Percentiles rank a stretch among this genome's conserved stretches.
Conservation (phyloP, 2,113 vertebrate species). For the Erythrolamprus reginae region DNA sequence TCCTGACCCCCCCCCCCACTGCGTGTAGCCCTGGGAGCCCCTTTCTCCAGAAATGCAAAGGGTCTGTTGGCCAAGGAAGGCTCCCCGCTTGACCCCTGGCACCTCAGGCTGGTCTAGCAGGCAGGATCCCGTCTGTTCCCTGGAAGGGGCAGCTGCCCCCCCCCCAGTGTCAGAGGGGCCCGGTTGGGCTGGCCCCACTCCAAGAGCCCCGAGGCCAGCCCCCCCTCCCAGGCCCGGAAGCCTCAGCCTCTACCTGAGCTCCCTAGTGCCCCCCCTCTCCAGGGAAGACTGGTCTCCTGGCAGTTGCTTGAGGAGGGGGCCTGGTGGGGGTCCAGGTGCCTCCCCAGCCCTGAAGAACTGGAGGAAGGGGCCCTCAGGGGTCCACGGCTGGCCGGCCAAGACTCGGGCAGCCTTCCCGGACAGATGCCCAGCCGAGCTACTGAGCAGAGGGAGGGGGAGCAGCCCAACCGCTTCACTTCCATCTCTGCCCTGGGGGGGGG, state of each 20-base stretch:
- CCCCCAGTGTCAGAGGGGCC: neutral
- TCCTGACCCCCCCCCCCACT: neutral
- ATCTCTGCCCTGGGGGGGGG: neutral
- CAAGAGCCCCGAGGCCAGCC: too few species aligned
- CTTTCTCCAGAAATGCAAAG: neutral
- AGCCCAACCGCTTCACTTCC: neutral
- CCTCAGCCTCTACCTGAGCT: too few species aligned
- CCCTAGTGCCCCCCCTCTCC: neutral
- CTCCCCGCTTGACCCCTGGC: too few species aligned
- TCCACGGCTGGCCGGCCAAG: neutral
- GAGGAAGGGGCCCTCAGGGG: neutral
- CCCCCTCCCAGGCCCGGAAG: too few species aligned
- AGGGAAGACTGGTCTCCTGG: neutral
- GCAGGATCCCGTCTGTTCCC: neutral
- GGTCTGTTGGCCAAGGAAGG: neutral
- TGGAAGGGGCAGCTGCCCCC: neutral
- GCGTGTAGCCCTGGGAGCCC: neutral
- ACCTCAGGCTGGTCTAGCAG: neutral
- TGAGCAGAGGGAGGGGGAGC: neutral
- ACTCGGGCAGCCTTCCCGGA: neutral
- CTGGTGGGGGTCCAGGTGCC: neutral
- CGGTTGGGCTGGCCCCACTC: neutral
- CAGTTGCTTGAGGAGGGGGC: neutral
- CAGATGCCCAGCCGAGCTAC: neutral
- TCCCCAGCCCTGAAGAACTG: neutral